phyloP scores from a whole-genome alignment of 2,113 vertebrate species.

The Psephotus haematonotus region DNA sequence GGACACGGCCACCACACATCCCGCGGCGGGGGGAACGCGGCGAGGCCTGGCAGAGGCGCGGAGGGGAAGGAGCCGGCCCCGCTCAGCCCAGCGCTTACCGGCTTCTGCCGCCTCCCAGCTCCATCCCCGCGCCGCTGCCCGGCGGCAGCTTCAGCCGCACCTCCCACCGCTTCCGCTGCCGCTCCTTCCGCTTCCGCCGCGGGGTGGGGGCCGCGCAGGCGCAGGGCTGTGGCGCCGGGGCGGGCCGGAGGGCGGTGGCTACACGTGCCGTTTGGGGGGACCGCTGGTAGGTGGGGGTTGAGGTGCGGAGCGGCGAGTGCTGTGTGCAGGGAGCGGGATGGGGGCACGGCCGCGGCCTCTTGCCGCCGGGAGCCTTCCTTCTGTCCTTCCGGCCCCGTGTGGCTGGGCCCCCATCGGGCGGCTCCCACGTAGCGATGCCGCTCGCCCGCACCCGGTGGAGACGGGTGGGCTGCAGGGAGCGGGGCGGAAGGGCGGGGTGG shows the following conservation, averaged over 20 bases:
- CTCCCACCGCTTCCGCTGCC: not conserved
- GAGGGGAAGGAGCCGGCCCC: not conserved
- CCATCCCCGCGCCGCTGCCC: not conserved
- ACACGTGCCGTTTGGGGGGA: not conserved
- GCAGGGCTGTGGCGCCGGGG: not conserved
- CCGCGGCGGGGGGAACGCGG: not conserved
- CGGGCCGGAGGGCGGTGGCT: too few species aligned
- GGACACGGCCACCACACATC: not conserved
- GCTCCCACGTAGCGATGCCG: not conserved
- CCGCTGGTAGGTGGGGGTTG: not conserved
- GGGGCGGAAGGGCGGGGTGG: not conserved
- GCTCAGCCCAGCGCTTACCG: slow-evolving; percentile 2
- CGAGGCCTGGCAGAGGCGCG: not conserved
- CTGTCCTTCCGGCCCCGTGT: too few species aligned
- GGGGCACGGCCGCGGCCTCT: not conserved
- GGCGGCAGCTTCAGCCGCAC: not conserved
- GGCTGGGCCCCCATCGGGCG: not conserved
- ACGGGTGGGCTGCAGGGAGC: not conserved
- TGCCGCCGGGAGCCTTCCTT: not conserved
- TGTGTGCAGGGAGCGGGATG: too few species aligned
- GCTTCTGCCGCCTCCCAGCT: not conserved
- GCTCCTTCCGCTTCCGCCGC: not conserved
- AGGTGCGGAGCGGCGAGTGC: not conserved
- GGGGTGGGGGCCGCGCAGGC: not conserved
- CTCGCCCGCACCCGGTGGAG: not conserved